Evolutionary conservation across 2,113 vertebrate genomes (phyloP), one percentile per base, ranked within the genome.

Genomic region (Nycticryphes semicollaris): DNA sequence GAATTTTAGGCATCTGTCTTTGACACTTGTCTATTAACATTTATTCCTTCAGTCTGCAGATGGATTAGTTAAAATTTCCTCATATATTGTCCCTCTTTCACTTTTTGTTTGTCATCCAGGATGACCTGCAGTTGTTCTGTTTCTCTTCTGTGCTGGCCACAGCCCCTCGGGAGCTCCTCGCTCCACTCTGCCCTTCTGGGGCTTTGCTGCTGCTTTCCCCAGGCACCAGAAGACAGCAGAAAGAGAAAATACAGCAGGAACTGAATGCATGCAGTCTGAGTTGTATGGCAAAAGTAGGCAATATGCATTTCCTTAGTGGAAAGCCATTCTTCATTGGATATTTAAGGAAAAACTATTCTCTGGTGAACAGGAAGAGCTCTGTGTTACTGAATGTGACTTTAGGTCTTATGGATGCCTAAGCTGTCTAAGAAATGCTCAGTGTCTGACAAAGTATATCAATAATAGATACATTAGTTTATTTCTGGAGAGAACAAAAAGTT

Each of bases 81-180:
- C 28, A 28, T 30, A 9, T 57, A 12, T 88, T 45, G 7, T 5
- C 4, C 30, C 4, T 5, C 35, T 39, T 60, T 68, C 56, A 37
- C 18, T 45, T 74, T 88, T 68, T 45, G 0, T 0, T 48, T 83
- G 47, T 43, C 35, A 21, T 27, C 90, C 27, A 33, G 28, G 33
- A 16, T 16, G 45, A 63, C 16, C 35, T 72, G 9, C 7, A 39
- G 19, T 18, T 56, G 48, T 19, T 3, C 22, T 77, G 18, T 37
- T 59, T 22, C 51, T 37, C 31, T 78, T 53, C 24, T 51, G 27
- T 28, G 43, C 43, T 79, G 48, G 41, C 14, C 22, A 14, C 30
- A 75, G 43, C 7, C 51, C 16, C 33, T 39, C 0, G 0, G 54
- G 41, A 82, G 9, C 14, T 31, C 21, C 35, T 82, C 2, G 4